These are phyloP conservation scores for Drosophila silvestris DNA, from an alignment of 2,888 invertebrate species.

Conservation along the genomic window DNA sequence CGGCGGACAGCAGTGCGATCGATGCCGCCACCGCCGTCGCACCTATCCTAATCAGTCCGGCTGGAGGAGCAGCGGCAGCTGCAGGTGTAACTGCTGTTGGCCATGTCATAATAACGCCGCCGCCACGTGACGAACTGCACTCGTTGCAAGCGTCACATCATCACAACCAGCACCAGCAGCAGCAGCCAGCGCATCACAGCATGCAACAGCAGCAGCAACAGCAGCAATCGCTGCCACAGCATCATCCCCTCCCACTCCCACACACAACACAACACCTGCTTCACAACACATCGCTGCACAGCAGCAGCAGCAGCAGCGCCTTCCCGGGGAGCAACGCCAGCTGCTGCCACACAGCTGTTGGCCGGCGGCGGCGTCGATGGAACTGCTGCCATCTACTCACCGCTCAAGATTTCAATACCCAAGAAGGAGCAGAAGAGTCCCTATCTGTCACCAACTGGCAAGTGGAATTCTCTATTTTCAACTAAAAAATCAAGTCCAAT, in stretches of 20 bases:
- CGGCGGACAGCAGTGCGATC: slow-evolving; percentile 62
- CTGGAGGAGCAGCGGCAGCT: slow-evolving; percentile 44
- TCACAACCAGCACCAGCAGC: slow-evolving; percentile 62
- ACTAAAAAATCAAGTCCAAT: background rate
- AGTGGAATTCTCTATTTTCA: slow-evolving; percentile 49
- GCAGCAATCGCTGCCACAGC: slow-evolving; percentile 42
- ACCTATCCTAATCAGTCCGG: slow-evolving; percentile 42
- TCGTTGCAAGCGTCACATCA: slow-evolving; percentile 61
- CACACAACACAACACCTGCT: slow-evolving; percentile 72
- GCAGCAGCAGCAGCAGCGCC: slow-evolving; percentile 45
- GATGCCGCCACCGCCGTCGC: slow-evolving; percentile 42
- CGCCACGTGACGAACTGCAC: slow-evolving; percentile 74
- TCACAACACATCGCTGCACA: slow-evolving; percentile 61
- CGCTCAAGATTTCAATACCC: slow-evolving; percentile 85
- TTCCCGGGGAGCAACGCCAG: slow-evolving; percentile 44
- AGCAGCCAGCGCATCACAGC: slow-evolving; percentile 67
- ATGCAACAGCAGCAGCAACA: slow-evolving; percentile 62
- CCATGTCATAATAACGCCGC: slow-evolving; percentile 79
- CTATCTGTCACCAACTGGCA: slow-evolving; percentile 95
- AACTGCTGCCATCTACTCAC: slow-evolving; percentile 85
- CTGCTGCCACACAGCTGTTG: slow-evolving; percentile 73
- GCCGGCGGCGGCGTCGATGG: slow-evolving; percentile 71
- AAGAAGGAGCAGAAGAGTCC: slow-evolving; percentile 89
- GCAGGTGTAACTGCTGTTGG: slow-evolving; percentile 43
- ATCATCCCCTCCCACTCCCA: slow-evolving; percentile 58